Evolutionary conservation across 2,113 vertebrate genomes (phyloP), one percentile per base, ranked within the genome.

Genomic region (Lynx canadensis): DNA sequence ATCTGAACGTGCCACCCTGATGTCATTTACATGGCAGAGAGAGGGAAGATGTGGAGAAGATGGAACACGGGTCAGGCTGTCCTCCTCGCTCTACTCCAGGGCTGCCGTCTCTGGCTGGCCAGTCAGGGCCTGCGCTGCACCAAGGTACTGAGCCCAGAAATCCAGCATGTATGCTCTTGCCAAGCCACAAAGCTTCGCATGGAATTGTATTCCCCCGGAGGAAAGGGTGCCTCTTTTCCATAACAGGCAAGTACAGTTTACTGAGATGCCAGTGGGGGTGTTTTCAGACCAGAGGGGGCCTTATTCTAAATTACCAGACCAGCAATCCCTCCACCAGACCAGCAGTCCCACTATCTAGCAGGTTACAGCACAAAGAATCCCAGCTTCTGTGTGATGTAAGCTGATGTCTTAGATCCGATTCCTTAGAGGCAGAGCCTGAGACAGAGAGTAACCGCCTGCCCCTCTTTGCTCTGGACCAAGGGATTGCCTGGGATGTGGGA

Each of bases 31-130:
- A 25, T 55, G 36, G 33, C 48, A 86, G 23, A 57, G 6, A 31
- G 57, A 85, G 36, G 15, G 23, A 95, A 73, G 79, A 68, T 66
- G 4, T 18, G 78, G n/a, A 79, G 81, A 76, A 95, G 95, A 95
- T 81, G 7, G 13, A 85, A 57, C 36, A 36, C 60, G 27, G 33
- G 18, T 96, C 80, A 93, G 29, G 14, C 7, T 95, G 19, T 52
- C 71, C 19, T 90, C 80, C 38, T 12, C 41, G 4, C 38, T 93
- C 89, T 76, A 78, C 45, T 85, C 52, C 79, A 91, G 48, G 33
- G 6, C 38, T 94, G 11, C 27, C 31, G 1, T 21, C 21, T 66
- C 55, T 68, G 25, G 25, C 31, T 63, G 16, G 31, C 27, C 73
- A 69, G 73, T 90, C 23, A 74, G 19, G 29, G 25, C 50, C 5